phyloP scores from a whole-genome alignment of 2,888 invertebrate species.

The Hedychridium roseum region DNA sequence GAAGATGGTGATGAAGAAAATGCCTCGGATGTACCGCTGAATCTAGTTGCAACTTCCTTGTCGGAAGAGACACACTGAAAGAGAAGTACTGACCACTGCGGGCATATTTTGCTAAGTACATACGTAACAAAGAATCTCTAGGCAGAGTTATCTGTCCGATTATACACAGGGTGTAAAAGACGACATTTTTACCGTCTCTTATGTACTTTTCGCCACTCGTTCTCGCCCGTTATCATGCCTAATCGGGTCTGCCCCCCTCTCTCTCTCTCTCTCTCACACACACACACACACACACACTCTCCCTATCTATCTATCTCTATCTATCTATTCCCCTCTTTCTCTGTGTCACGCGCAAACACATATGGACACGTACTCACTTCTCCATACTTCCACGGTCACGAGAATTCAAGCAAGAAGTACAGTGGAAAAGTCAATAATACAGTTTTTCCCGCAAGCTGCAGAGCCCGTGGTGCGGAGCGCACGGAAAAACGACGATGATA shows the following conservation, averaged over 20 bases:
- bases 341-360: slow-evolving; percentile 7
- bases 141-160: slow-evolving; percentile 17
- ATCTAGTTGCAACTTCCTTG: slow-evolving; percentile 75
- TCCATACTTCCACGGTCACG: slow-evolving; percentile 13
- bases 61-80: slow-evolving; percentile 71
- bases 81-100: slow-evolving; percentile 7
- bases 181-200: slow-evolving; percentile 23
- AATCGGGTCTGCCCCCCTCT: slow-evolving; percentile 9
- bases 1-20: slow-evolving; percentile 65
- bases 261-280: neutral
- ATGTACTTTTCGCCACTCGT: slow-evolving; percentile 21
- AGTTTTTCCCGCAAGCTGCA: slow-evolving; percentile 40
- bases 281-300: no score
- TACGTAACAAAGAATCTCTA: slow-evolving; percentile 31
- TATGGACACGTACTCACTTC: neutral
- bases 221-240: slow-evolving; percentile 16
- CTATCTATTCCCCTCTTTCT: slow-evolving; percentile 19
- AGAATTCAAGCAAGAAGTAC: slow-evolving; percentile 24
- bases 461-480: slow-evolving; percentile 52
- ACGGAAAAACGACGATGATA: slow-evolving; percentile 47
- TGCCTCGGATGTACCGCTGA: slow-evolving; percentile 72
- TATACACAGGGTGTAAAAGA: slow-evolving; percentile 31
- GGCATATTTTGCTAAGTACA: slow-evolving; percentile 27
- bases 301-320: slow-evolving; percentile 18
- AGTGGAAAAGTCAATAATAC: slow-evolving; percentile 27